Base-by-base conservation (phyloP, 2,797 vertebrate genomes). In the Miichthys miiuy region DNA sequence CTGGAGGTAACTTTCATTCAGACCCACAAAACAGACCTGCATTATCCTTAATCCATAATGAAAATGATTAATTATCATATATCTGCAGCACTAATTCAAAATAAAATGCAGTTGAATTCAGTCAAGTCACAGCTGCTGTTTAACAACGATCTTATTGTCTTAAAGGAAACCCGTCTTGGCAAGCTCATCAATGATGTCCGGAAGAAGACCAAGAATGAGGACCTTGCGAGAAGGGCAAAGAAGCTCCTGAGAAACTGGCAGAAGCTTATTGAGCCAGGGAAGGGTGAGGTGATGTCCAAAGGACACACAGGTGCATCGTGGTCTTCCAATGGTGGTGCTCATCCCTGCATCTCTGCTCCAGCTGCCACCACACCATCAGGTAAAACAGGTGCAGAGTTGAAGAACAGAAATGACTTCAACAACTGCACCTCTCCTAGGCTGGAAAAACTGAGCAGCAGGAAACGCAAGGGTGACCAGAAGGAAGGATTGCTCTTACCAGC, bases 151-250 rank as follows among this genome's bases (percentile, higher is more conserved):
- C 27, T 41, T 85, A 61, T 92, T 62, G 78, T 70, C 25, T 75
- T 81, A 0, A 58, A 99, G 98, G 97, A 99, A 94, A 99, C 98
- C 0, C 95, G 98, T 44, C 96, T 99, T 4, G 98, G 98, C 68
- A 99, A 98, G 88, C 95, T 99, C 23, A 98, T 99, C 92, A 99
- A 99, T 20, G 97, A 99, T 52, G 95, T 99, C 74, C 94, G 98
- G 61, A 98, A 97, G 92, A 97, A 97, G 84, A 98, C 97, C 1
- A 96, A 96, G 93, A 97, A 98, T 1, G 96, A 98, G 83, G 97
- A 97, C 73, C 96, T 99, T 7, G 97, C 97, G 57, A 97, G 97
- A 91, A 95, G 98, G 77, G 97, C 97, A 80, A 99, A 99, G 92
- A 97, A 96, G 83, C 94, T 99, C 75, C 92, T 99, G 67, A 92